A percentile compares a stretch with the other conserved stretches of the same genome.
Evolutionary conservation across 2,888 invertebrate species (phyloP).

Genomic region (Hirtodrosophila confusa): DNA sequence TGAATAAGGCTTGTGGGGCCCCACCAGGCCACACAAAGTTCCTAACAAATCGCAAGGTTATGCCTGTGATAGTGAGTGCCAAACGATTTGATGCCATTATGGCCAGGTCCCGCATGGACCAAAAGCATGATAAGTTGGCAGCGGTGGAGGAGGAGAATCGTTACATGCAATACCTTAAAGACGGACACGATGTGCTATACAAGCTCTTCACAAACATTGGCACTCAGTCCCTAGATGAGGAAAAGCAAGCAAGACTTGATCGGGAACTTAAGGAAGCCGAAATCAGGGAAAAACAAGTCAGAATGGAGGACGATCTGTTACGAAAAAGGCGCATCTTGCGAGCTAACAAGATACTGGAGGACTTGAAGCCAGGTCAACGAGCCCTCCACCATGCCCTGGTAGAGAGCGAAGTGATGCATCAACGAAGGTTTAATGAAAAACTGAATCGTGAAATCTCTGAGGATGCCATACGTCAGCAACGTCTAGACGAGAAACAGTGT

Average conservation of each 20-base stretch:
- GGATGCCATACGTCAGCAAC: slow-evolving; percentile 38
- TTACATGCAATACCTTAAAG: slow-evolving; percentile 54
- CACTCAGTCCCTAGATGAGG: slow-evolving; percentile 7
- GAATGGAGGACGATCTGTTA: slow-evolving; percentile 24
- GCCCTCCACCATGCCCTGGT: slow-evolving; percentile 45
- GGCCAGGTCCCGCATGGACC: slow-evolving; percentile 39
- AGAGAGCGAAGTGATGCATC: slow-evolving; percentile 47
- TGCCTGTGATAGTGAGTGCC: slow-evolving; percentile 58
- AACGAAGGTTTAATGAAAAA: slow-evolving; percentile 36
- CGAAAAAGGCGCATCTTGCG: slow-evolving; percentile 60
- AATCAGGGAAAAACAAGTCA: slow-evolving; percentile 8
- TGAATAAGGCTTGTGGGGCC: slow-evolving; percentile 15
- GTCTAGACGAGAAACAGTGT: slow-evolving; percentile 46
- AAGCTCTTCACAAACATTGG: slow-evolving; percentile 40
- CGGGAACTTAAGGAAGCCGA: slow-evolving; percentile 2
- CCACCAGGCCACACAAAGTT: slow-evolving; percentile 14
- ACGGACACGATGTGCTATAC: slow-evolving; percentile 52
- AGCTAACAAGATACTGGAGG: slow-evolving; percentile 49
- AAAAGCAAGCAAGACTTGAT: slow-evolving; percentile 4
- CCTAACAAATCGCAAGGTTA: slow-evolving; percentile 4
- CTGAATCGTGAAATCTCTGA: slow-evolving; percentile 50
- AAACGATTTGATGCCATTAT: slow-evolving; percentile 52
- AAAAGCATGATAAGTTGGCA: slow-evolving; percentile 19
- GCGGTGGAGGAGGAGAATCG: slow-evolving; percentile 48
- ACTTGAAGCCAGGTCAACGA: slow-evolving; percentile 54